Conservation (phyloP, 2,113 vertebrate genomes). For the Aegotheles bennettii region DNA sequence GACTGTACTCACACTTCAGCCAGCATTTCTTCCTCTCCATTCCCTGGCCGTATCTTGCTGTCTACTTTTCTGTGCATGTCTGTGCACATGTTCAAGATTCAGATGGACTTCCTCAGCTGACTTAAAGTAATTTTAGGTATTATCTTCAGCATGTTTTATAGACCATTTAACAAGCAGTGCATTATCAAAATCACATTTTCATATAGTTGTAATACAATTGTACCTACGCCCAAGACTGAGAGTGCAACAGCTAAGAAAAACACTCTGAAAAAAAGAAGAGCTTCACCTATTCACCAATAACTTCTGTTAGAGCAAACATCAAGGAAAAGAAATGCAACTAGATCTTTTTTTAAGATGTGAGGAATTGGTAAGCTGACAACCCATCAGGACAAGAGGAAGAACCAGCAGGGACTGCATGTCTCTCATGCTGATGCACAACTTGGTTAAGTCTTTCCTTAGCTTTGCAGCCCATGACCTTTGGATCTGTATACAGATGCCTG, state of each 20-base stretch:
- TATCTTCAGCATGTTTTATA: not conserved
- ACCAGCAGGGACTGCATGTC: not conserved
- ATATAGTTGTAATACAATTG: not conserved
- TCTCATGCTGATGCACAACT: not conserved
- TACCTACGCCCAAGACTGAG: not conserved
- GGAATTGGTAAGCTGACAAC: not conserved
- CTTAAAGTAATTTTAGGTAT: not conserved
- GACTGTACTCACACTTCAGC: not conserved
- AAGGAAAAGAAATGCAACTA: not conserved
- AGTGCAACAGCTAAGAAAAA: not conserved
- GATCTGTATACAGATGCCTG: conserved; percentile 12
- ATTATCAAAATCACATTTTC: not conserved
- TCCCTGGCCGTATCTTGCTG: not conserved
- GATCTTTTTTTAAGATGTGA: not conserved
- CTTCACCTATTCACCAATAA: not conserved
- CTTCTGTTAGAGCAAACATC: not conserved
- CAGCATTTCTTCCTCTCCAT: not conserved
- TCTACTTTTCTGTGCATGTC: not conserved
- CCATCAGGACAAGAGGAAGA: not conserved
- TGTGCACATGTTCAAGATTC: not conserved
- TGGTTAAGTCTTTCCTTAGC: not conserved
- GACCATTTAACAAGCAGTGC: not conserved
- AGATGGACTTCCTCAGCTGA: not conserved
- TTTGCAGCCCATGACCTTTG: conserved; percentile 44
- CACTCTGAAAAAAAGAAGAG: not conserved